Evolutionary conservation across 2,113 vertebrate genomes (phyloP), one percentile per base, ranked within the genome.

Genomic region (Myanophis thanlyinensis): DNA sequence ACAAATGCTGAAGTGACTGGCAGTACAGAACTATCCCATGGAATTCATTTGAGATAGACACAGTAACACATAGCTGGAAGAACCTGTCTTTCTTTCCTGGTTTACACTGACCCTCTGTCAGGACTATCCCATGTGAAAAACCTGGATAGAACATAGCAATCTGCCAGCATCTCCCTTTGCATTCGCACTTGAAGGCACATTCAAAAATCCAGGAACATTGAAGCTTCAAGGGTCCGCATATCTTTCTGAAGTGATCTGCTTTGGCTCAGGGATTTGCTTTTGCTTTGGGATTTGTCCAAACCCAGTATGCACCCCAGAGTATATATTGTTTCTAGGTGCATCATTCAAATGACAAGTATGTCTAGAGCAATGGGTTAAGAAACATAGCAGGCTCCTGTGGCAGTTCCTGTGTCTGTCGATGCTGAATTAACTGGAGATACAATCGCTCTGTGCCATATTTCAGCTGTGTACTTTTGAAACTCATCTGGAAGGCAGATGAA

Each of bases 401-500:
- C 95, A 97, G 95, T 96, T 96, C 96, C 96, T 96, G 95, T 95
- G 96, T 96, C 96, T 97, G 95, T 59, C 95, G 95, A 96, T 89
- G 95, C 95, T 95, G 93, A 96, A 96, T 95, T 97, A 96, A 96
- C 94, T 95, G 95, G 95, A 97, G 94, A 97, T 96, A 94, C 93
- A 8, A 94, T 95, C 93, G 95, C 96, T 95, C 96, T 96, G 95
- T 56, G 95, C 95, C 96, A 93, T 96, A 93, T 95, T 95, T 97
- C 6, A 13, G 93, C 91, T 3, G 93, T 95, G 91, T 90, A 96
- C 95, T 94, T 96, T 96, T 94, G 89, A 44, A 93, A 96, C 95
- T 97, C 96, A 96, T 95, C 96, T 97, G 96, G 96, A 92, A 95
- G 95, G 95, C 96, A 97, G 96, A 97, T 96, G 0, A 96, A 95